Conservation (phyloP, 2,888 invertebrate genomes). For the Macaria liturata region DNA sequence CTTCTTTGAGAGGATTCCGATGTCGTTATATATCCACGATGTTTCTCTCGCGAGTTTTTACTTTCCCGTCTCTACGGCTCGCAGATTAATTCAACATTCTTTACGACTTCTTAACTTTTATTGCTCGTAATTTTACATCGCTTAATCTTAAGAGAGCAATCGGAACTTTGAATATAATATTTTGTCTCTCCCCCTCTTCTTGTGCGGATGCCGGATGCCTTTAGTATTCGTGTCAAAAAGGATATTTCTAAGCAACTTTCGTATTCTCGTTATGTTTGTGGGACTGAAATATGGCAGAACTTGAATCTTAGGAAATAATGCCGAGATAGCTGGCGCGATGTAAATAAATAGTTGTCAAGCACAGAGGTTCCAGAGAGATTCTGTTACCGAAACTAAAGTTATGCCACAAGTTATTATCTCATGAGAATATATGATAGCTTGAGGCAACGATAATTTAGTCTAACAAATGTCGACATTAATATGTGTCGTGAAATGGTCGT, state of each 20-base stretch:
- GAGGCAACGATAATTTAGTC: constrained; percentile 29
- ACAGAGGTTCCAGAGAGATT: constrained; percentile 9
- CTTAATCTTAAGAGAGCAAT: constrained; percentile 27
- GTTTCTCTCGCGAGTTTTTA: constrained; percentile 27
- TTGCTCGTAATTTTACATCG: constrained; percentile 32
- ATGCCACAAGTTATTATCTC: constrained; percentile 21
- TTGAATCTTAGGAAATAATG: constrained; percentile 21
- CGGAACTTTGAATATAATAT: constrained; percentile 24
- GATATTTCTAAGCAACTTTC: constrained; percentile 18
- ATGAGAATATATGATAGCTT: constrained; percentile 28
- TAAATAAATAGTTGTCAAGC: constrained; percentile 2
- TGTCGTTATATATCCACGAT: constrained; percentile 30
- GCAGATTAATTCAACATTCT: constrained; percentile 31
- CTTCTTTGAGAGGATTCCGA: constrained; percentile 41
- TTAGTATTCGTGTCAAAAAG: constrained; percentile 18
- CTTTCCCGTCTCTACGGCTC: constrained; percentile 27
- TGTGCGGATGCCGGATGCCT: constrained; percentile 9
- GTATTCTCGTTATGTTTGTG: constrained; percentile 6
- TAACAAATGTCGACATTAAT: constrained; percentile 29
- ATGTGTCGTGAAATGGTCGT: constrained; percentile 18
- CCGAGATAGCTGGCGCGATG: constrained; percentile 7
- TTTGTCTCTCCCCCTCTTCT: constrained; percentile 10
- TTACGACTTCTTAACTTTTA: constrained; percentile 33
- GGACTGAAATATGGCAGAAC: constrained; percentile 23
- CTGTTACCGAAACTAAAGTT: constrained; percentile 17